These are phyloP conservation scores for honey bee (Apis mellifera) DNA, from an alignment of 1,140 invertebrate genomes.

Conservation along the genomic window Amel_HAv3.1 CM009936.2:12687001-12687500, in stretches of 20 bases:
- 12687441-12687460: too few relatives aligned
- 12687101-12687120: constrained; percentile 57
- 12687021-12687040: too few relatives aligned
- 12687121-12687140: constrained; percentile 59
- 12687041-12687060: constrained; percentile 20
- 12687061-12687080: constrained; percentile 32
- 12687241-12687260: background rate
- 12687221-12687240: constrained; percentile 24
- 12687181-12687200: constrained; percentile 1
- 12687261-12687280: background rate
- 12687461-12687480: too few relatives aligned
- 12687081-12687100: constrained; percentile 43
- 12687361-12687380: too few relatives aligned
- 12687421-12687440: too few relatives aligned
- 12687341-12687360: too few relatives aligned
- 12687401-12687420: too few relatives aligned
- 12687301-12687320: too few relatives aligned
- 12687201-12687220: constrained; percentile 50
- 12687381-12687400: too few relatives aligned
- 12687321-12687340: too few relatives aligned
- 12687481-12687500: too few relatives aligned
- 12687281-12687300: too few relatives aligned
- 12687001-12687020: constrained; percentile 68
- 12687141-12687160: constrained; percentile 60
- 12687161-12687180: constrained; percentile 44